Evolutionary conservation across 2,888 invertebrate genomes (phyloP).

Genomic region (Emmelina monodactyla): DNA sequence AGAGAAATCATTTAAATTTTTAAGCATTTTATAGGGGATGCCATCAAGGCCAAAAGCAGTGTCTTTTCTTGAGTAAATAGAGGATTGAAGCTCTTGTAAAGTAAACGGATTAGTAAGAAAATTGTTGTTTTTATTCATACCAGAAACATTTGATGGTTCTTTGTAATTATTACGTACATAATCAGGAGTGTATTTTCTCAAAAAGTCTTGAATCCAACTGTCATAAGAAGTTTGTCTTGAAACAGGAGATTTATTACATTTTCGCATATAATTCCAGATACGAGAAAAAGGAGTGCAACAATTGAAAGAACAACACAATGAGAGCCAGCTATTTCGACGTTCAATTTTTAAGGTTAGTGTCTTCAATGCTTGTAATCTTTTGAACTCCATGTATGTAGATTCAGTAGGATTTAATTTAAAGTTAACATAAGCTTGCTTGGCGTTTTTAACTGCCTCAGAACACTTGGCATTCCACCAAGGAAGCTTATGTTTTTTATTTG

Average conservation of each 20-base stretch:
- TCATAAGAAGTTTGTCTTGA: background rate
- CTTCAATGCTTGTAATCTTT: slow-evolving; percentile 6
- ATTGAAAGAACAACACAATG: slow-evolving; percentile 5
- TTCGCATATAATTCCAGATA: slow-evolving; percentile 6
- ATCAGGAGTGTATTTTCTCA: slow-evolving; percentile 1
- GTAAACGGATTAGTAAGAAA: slow-evolving; percentile 4
- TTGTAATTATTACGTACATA: background rate
- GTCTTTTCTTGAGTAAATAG: slow-evolving; percentile 3
- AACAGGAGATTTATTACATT: slow-evolving; percentile 7
- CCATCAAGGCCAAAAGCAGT: slow-evolving; percentile 6
- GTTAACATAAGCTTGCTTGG: slow-evolving; percentile 4
- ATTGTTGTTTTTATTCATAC: background rate
- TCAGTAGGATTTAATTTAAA: slow-evolving; percentile 4
- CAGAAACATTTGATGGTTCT: background rate
- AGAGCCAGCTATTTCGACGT: slow-evolving; percentile 3
- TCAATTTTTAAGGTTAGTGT: slow-evolving; percentile 6
- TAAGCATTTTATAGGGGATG: background rate
- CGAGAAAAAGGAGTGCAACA: slow-evolving; percentile 4
- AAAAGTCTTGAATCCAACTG: background rate
- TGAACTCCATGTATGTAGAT: slow-evolving; percentile 2
- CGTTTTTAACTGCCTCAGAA: slow-evolving; percentile 4
- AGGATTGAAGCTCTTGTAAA: slow-evolving; percentile 2
- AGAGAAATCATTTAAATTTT: background rate
- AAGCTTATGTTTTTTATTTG: no score
- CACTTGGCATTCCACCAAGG: slow-evolving; percentile 8